phyloP scores from a whole-genome alignment of 1,140 invertebrate species.

The Spodoptera frugiperda region DNA sequence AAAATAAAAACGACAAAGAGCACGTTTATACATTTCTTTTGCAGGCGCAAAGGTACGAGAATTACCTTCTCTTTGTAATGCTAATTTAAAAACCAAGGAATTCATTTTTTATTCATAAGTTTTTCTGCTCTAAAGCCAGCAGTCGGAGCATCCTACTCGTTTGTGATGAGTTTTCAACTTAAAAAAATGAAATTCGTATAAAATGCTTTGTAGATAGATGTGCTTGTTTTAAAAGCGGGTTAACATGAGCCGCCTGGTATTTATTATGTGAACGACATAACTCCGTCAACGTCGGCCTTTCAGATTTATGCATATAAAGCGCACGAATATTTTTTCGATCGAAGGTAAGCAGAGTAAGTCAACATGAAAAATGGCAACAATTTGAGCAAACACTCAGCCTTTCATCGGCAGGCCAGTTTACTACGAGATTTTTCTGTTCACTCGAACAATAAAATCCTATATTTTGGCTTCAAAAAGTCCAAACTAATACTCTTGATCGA shows the following conservation, averaged over 20 bases:
- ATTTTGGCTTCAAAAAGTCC: too few species aligned
- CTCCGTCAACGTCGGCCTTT: constrained; percentile 24
- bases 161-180: constrained; percentile 78
- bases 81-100: constrained; percentile 86
- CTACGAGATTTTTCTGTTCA: neutral
- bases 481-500: too few species aligned
- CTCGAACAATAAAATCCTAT: too few species aligned
- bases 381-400: constrained; percentile 12
- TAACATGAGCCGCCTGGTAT: constrained; percentile 37
- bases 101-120: constrained; percentile 86
- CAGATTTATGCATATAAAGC: constrained; percentile 29
- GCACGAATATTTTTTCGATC: constrained; percentile 27
- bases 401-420: constrained; percentile 6
- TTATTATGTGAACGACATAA: constrained; percentile 37
- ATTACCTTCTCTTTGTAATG: constrained; percentile 85
- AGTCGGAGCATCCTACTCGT: constrained; percentile 78
- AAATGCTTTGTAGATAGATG: constrained; percentile 60
- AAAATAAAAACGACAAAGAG: constrained; percentile 76
- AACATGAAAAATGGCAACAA: constrained; percentile 30
- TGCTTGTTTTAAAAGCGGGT: constrained; percentile 45
- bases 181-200: constrained; percentile 68
- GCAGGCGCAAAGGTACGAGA: constrained; percentile 79
- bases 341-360: neutral
- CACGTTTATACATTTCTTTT: constrained; percentile 80
- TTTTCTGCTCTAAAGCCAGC: constrained; percentile 82